A percentile compares a stretch with the other conserved stretches of the same genome.
phyloP scores from a whole-genome alignment of 2,888 invertebrate genomes.

The Thymelicus acteon region DNA sequence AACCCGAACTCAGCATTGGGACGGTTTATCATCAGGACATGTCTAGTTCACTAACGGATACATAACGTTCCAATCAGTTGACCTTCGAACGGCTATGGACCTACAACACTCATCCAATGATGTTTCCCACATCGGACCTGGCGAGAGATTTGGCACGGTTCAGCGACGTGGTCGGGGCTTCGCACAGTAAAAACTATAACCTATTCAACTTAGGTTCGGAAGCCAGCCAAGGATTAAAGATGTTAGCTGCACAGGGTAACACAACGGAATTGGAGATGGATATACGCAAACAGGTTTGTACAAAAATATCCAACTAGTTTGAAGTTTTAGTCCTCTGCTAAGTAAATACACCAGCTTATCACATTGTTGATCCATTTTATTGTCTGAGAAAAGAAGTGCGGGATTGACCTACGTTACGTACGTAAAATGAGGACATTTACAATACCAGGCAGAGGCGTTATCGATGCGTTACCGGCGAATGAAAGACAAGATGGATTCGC shows the following conservation, averaged over 20 bases:
- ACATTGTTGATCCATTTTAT: too few species aligned
- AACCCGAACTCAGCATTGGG: too few species aligned
- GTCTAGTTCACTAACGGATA: background rate
- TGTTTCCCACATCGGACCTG: conserved; percentile 57
- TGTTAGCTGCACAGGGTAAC: conserved; percentile 77
- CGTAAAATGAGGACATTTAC: too few species aligned
- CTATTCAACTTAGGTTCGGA: conserved; percentile 65
- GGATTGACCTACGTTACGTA: too few species aligned
- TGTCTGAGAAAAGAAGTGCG: too few species aligned
- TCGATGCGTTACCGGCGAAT: too few species aligned
- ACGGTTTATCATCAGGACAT: too few species aligned
- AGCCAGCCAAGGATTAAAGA: conserved; percentile 65
- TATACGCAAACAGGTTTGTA: conserved; percentile 61
- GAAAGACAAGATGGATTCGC: too few species aligned
- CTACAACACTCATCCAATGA: conserved; percentile 66
- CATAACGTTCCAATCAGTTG: conserved; percentile 53
- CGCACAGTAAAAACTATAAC: conserved; percentile 65
- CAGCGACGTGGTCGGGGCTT: conserved; percentile 77
- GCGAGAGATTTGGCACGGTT: conserved; percentile 58
- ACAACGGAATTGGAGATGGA: conserved; percentile 74
- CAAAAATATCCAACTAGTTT: background rate
- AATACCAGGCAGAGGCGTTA: too few species aligned
- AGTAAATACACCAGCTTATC: too few species aligned
- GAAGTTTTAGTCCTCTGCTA: too few species aligned
- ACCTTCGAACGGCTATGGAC: conserved; percentile 75